Evolutionary conservation across 1,140 invertebrate species (phyloP), one percentile per base, ranked within the genome.

Genomic region (Drosophila repletoides): DNA sequence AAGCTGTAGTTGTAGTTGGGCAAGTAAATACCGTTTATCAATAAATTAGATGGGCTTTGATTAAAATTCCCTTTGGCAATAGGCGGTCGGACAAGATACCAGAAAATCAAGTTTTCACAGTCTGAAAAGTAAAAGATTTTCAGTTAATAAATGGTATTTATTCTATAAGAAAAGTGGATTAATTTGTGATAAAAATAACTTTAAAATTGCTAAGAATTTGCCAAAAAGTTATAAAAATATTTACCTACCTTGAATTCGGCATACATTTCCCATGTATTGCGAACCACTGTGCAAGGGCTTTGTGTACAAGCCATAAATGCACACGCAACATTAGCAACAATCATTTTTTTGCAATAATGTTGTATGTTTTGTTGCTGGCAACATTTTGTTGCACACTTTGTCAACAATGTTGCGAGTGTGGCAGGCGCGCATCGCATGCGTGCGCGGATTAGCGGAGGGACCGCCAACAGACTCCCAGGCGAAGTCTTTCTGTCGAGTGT

Each of bases 351-450:
- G 56, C 64, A 67, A 53, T 52, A 67, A 67, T 67, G 64, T 61
- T 66, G 55, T 21, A 19, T 41, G n/a, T 22, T 29, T 36, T 10
- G 1, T 3, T 15, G 34, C 26, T 43, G 33, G 49, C 51, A 45
- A 63, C 31, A 68, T 53, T 53, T 55, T 69, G 48, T 55, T 53
- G 55, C 55, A 29, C 63, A 63, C 67, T 48, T 59, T 48, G 51
- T 59, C 56, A 71, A 80, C 66, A 75, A 56, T 72, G 72, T 81
- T 80, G 71, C 34, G 5, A 40, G 15, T 22, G 17, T 31, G 26
- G 31, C 36, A 29, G n/a, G 24, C 1, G 15, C 34, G 22, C 26
- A 34, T 66, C 14, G 63, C 63, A 66, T 66, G 63, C 55, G 63
- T 66, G 45, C 28, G 34, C 55, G 63, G 70, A 70, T 80, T 71